phyloP scores from a whole-genome alignment of 2,888 invertebrate species.

The Plebejus argus region DNA sequence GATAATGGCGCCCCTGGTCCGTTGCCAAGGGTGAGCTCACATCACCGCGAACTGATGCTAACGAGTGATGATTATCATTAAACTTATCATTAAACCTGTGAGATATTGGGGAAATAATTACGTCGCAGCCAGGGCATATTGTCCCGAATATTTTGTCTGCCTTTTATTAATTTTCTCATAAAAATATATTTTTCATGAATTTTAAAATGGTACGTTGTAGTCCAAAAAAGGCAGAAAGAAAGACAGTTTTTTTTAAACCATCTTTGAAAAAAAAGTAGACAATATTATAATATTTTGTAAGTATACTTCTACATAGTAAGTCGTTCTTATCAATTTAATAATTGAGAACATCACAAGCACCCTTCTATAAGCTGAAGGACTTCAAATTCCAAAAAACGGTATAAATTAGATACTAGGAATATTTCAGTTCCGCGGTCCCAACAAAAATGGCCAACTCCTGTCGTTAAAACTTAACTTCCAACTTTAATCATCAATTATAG shows the following conservation, averaged over 20 bases:
- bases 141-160: not conserved
- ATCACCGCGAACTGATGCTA: constrained; percentile 18
- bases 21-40: constrained; percentile 2
- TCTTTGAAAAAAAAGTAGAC: too few relatives aligned
- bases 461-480: constrained; percentile 47
- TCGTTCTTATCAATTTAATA: not conserved
- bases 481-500: constrained; percentile 67
- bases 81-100: constrained; percentile 8
- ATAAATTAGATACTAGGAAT: constrained; percentile 13
- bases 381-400: not conserved
- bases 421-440: constrained; percentile 18
- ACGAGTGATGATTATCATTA: constrained; percentile 23
- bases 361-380: not conserved
- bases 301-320: too few relatives aligned
- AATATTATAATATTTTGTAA: too few relatives aligned
- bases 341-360: not conserved
- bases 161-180: constrained; percentile 11
- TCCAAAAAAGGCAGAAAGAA: not conserved
- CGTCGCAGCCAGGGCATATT: not conserved
- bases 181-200: not conserved
- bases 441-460: constrained; percentile 39
- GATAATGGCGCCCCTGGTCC: not conserved
- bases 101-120: constrained; percentile 26
- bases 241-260: too few relatives aligned
- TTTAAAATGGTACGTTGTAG: not conserved